phyloP scores from a whole-genome alignment of 2,888 invertebrate genomes.

The Lasioglossum pauxillum region DNA sequence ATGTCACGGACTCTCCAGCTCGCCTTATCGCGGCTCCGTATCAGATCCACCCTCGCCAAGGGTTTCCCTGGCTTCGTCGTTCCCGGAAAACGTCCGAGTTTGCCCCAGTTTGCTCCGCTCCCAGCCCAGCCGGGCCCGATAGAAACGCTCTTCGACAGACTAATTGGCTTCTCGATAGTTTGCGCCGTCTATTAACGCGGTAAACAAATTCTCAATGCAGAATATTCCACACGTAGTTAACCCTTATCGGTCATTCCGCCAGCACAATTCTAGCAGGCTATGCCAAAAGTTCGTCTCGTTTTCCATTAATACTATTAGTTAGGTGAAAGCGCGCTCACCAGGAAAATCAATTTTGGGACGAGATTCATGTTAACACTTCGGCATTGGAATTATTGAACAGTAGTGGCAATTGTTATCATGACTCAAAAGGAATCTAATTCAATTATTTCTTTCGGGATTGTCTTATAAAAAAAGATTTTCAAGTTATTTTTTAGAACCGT shows the following conservation, averaged over 20 bases:
- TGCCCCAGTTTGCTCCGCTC: background rate
- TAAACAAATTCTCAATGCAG: slow-evolving; percentile 2
- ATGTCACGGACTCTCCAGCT: slow-evolving; percentile 61
- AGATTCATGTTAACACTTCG: background rate
- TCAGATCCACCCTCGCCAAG: slow-evolving; percentile 64
- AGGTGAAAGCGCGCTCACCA: background rate
- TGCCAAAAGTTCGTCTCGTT: background rate
- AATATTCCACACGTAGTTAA: background rate
- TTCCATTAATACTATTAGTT: background rate
- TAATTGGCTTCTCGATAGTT: slow-evolving; percentile 8
- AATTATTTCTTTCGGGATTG: background rate
- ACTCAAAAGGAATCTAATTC: background rate
- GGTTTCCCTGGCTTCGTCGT: slow-evolving; percentile 35
- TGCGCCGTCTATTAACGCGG: background rate
- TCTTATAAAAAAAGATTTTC: background rate
- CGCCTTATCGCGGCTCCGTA: slow-evolving; percentile 65
- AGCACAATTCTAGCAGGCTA: background rate
- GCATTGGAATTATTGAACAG: background rate
- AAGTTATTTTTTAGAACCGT: background rate
- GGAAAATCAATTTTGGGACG: background rate
- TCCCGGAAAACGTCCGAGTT: slow-evolving; percentile 37
- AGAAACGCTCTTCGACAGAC: slow-evolving; percentile 1
- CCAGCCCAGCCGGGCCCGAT: background rate
- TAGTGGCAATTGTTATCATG: background rate
- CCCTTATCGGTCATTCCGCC: background rate